Conservation (phyloP, 1,140 invertebrate species). For the Magallana ariakensis region DNA sequence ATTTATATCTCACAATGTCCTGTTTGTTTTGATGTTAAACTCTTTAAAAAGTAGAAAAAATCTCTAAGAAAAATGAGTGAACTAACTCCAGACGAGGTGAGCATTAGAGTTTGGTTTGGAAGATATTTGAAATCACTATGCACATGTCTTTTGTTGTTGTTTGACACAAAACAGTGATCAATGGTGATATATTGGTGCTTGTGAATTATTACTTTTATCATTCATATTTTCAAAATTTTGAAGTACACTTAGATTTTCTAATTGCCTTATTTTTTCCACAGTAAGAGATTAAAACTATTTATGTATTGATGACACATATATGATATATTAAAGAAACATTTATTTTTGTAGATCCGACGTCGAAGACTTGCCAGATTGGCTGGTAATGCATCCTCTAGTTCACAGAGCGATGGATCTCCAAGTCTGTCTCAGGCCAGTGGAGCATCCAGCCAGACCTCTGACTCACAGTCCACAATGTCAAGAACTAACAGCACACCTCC, state of each 20-base stretch:
- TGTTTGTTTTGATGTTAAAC: neutral
- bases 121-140: conserved; percentile 9
- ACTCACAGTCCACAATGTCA: neutral
- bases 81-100: conserved; percentile 88
- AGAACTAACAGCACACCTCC: conserved; percentile 38
- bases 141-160: neutral
- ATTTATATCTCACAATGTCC: neutral
- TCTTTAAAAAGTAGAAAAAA: neutral
- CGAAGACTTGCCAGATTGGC: conserved; percentile 85
- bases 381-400: conserved; percentile 63
- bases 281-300: too few relatives aligned
- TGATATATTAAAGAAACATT: conserved; percentile 3
- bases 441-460: conserved; percentile 27
- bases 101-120: conserved; percentile 54
- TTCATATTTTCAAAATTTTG: too few relatives aligned
- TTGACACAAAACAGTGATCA: neutral
- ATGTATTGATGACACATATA: neutral
- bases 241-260: too few relatives aligned
- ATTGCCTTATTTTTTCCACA: too few relatives aligned
- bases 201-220: too few relatives aligned
- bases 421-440: conserved; percentile 34
- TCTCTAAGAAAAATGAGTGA: conserved; percentile 83
- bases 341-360: conserved; percentile 83
- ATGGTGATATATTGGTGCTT: neutral
- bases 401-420: neutral